These are phyloP conservation scores for Bombus terrestris DNA, from an alignment of 1,140 invertebrate species.

Conservation along the genomic window DNA sequence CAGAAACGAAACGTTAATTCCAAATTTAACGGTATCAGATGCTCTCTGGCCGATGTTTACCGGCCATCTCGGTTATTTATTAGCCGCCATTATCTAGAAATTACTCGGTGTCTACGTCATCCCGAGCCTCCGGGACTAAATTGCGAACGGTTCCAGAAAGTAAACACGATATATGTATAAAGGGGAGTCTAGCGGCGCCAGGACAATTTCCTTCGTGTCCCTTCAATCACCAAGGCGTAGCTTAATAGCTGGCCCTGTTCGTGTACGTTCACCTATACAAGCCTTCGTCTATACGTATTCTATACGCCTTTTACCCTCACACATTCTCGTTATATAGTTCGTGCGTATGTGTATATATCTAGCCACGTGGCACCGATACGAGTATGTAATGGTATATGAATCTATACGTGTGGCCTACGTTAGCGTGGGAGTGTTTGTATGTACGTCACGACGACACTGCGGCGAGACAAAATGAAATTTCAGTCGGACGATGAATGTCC, in stretches of 20 bases:
- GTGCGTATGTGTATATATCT: not conserved
- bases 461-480: slow-evolving; percentile 63
- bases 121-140: slow-evolving; percentile 21
- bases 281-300: not conserved
- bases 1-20: slow-evolving; percentile 35
- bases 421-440: slow-evolving; percentile 11
- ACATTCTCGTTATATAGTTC: too few relatives aligned
- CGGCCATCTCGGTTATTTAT: slow-evolving; percentile 45
- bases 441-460: slow-evolving; percentile 42
- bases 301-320: not conserved
- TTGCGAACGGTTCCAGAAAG: slow-evolving; percentile 44
- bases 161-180: slow-evolving; percentile 29
- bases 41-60: slow-evolving; percentile 7
- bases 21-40: slow-evolving; percentile 18
- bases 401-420: too few relatives aligned
- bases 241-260: slow-evolving; percentile 30
- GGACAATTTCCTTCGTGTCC: slow-evolving; percentile 53
- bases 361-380: not conserved
- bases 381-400: too few relatives aligned
- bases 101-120: slow-evolving; percentile 46
- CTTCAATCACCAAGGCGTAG: slow-evolving; percentile 51
- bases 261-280: not conserved
- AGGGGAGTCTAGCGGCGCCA: slow-evolving; percentile 25
- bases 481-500: slow-evolving; percentile 52
- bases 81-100: slow-evolving; percentile 41